phyloP scores from a whole-genome alignment of 2,797 vertebrate genomes.

The Lacerta viridis region DNA sequence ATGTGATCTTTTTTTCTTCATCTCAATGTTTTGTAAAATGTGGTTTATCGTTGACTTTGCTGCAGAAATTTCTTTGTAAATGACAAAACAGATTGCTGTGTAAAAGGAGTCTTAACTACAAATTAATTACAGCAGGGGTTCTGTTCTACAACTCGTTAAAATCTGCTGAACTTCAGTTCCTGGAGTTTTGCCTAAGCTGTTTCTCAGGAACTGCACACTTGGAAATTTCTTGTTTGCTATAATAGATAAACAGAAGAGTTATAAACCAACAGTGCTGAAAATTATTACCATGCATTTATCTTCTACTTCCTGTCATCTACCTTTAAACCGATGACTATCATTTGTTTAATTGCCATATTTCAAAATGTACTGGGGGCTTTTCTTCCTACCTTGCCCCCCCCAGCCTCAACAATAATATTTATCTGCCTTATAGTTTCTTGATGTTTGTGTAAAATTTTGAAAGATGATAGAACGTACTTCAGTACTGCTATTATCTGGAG shows the following conservation, averaged over 20 bases:
- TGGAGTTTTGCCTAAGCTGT: conserved; percentile 42
- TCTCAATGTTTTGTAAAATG: conserved; percentile 15
- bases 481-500: conserved; percentile 25
- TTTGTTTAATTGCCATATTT: conserved; percentile 58
- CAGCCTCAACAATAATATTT: conserved; percentile 14
- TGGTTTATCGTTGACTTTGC: neutral
- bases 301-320: conserved; percentile 41
- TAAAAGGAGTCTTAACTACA: conserved; percentile 51
- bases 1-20: neutral
- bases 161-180: conserved; percentile 43
- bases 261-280: conserved; percentile 42
- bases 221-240: conserved; percentile 55
- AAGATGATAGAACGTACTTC: conserved; percentile 18
- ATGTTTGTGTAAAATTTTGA: conserved; percentile 26
- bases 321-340: conserved; percentile 52
- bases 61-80: conserved; percentile 42
- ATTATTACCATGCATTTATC: conserved; percentile 26
- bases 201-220: conserved; percentile 50
- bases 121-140: conserved; percentile 58
- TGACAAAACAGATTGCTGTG: conserved; percentile 26
- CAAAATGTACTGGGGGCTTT: conserved; percentile 42
- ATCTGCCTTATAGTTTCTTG: conserved; percentile 24
- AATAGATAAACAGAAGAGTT: conserved; percentile 28
- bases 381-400: too few relatives aligned
- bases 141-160: conserved; percentile 61